These are phyloP conservation scores for Hedya salicella DNA, from an alignment of 2,888 invertebrate genomes.

Conservation along the genomic window DNA sequence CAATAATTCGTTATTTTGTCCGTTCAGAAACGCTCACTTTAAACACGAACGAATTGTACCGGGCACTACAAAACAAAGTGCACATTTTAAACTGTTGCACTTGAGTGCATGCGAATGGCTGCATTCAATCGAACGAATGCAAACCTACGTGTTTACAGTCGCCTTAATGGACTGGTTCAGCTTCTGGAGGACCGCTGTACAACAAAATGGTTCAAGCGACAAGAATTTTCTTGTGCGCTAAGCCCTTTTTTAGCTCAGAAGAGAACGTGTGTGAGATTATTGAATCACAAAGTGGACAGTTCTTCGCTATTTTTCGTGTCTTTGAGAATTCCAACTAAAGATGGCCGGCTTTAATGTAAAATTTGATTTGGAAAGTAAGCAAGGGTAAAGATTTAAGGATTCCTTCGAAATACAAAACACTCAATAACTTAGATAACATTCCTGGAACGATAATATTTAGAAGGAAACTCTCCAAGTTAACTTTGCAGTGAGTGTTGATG, in stretches of 20 bases:
- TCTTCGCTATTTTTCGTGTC: constrained; percentile 2
- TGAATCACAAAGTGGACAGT: background rate
- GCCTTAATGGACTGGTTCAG: constrained; percentile 35
- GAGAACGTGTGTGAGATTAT: constrained; percentile 5
- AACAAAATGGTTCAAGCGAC: background rate
- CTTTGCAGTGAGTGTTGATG: too few relatives aligned
- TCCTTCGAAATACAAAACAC: too few relatives aligned
- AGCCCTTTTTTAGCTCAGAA: background rate
- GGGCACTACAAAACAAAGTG: constrained; percentile 44
- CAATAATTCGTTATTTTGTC: background rate
- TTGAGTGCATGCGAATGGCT: constrained; percentile 47
- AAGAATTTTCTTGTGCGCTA: background rate
- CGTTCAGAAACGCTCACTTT: constrained; percentile 7
- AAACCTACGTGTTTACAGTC: constrained; percentile 43
- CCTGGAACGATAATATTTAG: too few relatives aligned
- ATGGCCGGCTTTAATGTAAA: background rate
- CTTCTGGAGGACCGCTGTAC: constrained; percentile 6
- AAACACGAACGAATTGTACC: constrained; percentile 10
- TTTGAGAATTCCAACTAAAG: background rate
- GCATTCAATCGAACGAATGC: constrained; percentile 42
- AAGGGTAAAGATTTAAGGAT: too few relatives aligned
- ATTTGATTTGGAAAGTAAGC: too few relatives aligned
- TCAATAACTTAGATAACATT: too few relatives aligned
- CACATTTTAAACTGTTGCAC: constrained; percentile 49
- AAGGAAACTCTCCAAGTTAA: too few relatives aligned